Base-by-base conservation (phyloP, 2,113 vertebrate species). In the Talpa occidentalis region DNA sequence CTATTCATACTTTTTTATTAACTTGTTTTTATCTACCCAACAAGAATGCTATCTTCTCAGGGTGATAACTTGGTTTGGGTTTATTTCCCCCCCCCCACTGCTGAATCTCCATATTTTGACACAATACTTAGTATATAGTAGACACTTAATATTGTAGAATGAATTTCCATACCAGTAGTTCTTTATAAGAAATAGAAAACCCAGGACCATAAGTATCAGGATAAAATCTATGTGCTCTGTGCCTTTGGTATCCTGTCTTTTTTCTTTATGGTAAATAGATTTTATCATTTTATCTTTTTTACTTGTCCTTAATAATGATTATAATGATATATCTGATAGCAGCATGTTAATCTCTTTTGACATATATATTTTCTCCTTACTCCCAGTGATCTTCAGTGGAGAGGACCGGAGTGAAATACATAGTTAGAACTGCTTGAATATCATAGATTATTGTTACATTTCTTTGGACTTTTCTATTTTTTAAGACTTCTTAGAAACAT, bases 361-460 rank as follows among this genome's bases (percentile, higher is more conserved):
- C 9, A 4, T 79, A 2, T 70, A 3, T 72, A 22, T 70, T 44
- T 62, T 79, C 37, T 3, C 40, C 35, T 56, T 42, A 42, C 9
- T 74, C 35, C 73, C 22, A 70, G 1, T 67, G 26, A 14, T 26
- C 35, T 10, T 67, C 60, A 60, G 8, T 32, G 24, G 64, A 69
- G 37, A 83, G 49, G 69, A 52, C 76, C 16, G 35, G 42, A 32
- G 26, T 60, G n/a, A 88, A 92, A 35, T 56, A 56, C 30, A 66
- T 22, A 82, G 30, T 76, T 92, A 92, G 59, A 84, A 54, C 17
- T 88, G 59, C 47, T 67, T 82, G 74, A 82, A 52, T 95, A 77
- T 62, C 28, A 69, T 69, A 79, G 40, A 37, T 89, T 79, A 73
- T 56, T 77, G 2, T 95, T 73, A 32, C 52, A 66, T 64, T 72